Conservation (phyloP, 2,113 vertebrate species). For the Scolopax mira region DNA sequence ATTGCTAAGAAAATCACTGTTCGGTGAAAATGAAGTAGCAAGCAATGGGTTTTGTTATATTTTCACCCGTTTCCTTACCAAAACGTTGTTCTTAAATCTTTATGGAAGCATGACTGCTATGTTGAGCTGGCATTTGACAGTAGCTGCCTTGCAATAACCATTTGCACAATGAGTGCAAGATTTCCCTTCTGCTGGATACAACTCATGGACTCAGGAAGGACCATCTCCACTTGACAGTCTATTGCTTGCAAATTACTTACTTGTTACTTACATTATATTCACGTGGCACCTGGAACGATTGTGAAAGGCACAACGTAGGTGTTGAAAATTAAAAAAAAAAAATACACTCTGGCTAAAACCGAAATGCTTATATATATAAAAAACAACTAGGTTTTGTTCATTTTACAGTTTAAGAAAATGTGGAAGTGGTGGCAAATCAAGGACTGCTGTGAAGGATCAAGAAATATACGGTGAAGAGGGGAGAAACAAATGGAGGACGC, state of each 20-base stretch:
- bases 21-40: neutral
- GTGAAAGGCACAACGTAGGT: neutral
- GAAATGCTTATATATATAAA: neutral
- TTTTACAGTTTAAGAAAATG: neutral
- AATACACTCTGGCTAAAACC: neutral
- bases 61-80: neutral
- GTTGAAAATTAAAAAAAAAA: neutral
- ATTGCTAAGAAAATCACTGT: neutral
- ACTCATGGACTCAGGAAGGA: fast-evolving
- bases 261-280: neutral
- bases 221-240: neutral
- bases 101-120: neutral
- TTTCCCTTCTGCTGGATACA: neutral
- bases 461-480: neutral
- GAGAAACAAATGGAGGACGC: fast-evolving
- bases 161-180: neutral
- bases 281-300: neutral
- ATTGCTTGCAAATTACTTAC: neutral
- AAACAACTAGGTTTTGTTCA: neutral
- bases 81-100: neutral
- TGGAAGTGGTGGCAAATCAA: neutral
- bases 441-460: neutral
- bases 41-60: neutral
- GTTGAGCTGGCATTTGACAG: neutral
- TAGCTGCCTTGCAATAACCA: neutral